phyloP scores from a whole-genome alignment of 2,888 invertebrate species.

The Panzeria rudis region DNA sequence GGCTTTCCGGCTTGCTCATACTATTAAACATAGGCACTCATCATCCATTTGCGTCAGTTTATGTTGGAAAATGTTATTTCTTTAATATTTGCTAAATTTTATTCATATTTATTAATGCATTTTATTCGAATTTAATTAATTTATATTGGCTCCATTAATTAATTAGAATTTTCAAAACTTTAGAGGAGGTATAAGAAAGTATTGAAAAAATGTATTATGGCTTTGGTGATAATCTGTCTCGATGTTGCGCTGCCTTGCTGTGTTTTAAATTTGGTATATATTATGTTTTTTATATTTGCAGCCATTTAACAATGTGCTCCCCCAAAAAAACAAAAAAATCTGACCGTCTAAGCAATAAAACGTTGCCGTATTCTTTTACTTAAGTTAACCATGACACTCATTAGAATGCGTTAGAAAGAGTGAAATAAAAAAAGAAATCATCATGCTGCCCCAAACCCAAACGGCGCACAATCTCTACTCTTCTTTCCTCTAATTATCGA shows the following conservation, averaged over 20 bases:
- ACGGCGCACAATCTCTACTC: constrained; percentile 54
- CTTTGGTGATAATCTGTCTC: constrained; percentile 43
- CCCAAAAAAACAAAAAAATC: constrained; percentile 48
- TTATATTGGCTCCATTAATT: constrained; percentile 7
- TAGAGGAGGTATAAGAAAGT: not conserved
- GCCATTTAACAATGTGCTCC: constrained; percentile 66
- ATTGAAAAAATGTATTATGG: not conserved
- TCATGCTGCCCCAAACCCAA: constrained; percentile 49
- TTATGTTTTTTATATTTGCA: constrained; percentile 65
- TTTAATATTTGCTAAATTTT: constrained; percentile 1
- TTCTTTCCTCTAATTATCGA: constrained; percentile 61
- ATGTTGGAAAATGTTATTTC: constrained; percentile 19
- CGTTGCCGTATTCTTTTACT: constrained; percentile 70
- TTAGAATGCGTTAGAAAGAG: constrained; percentile 66
- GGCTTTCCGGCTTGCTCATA: constrained; percentile 67
- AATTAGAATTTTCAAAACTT: constrained; percentile 14
- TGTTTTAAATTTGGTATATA: constrained; percentile 64
- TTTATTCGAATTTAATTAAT: constrained; percentile 13
- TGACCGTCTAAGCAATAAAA: constrained; percentile 59
- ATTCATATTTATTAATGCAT: constrained; percentile 1
- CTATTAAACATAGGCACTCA: constrained; percentile 31
- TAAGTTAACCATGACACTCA: constrained; percentile 68
- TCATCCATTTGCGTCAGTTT: constrained; percentile 55
- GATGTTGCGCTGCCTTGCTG: constrained; percentile 62
- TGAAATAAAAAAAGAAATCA: constrained; percentile 54